Conservation (phyloP, 2,888 invertebrate genomes). For the Entomobrya multifasciata region DNA sequence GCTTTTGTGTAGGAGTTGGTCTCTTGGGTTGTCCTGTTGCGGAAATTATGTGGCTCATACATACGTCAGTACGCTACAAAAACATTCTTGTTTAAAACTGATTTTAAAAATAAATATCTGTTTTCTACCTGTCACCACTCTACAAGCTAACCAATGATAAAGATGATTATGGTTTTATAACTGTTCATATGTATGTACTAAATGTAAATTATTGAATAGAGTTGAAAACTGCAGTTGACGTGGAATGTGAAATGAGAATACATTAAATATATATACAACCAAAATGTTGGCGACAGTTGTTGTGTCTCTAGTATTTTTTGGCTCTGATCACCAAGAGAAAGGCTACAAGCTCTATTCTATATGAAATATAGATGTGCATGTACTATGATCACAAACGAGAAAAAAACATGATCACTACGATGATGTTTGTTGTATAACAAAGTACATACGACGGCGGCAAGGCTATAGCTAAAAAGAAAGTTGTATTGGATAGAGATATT, state of each 20-base stretch:
- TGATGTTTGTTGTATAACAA: constrained; percentile 20
- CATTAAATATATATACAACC: constrained; percentile 43
- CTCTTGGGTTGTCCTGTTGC: background rate
- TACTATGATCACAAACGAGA: background rate
- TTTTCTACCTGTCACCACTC: constrained; percentile 37
- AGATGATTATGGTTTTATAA: constrained; percentile 5
- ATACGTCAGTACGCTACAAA: background rate
- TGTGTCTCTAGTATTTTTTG: constrained; percentile 49
- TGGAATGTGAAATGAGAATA: constrained; percentile 65
- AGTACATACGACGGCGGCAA: background rate
- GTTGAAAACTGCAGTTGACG: constrained; percentile 52
- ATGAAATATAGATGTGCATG: background rate
- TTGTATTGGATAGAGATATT: background rate
- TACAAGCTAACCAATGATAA: background rate
- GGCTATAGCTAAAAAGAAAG: background rate
- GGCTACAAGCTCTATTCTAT: background rate
- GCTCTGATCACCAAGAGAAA: constrained; percentile 19
- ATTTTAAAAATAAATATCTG: constrained; percentile 1
- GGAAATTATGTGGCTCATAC: background rate
- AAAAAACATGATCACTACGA: background rate
- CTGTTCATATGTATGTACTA: constrained; percentile 25
- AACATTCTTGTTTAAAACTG: constrained; percentile 8
- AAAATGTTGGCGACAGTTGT: constrained; percentile 64
- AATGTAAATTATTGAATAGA: constrained; percentile 48
- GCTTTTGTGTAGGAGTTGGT: background rate